These are phyloP conservation scores for Tribolium freemani DNA, from an alignment of 2,888 invertebrate species.

Conservation along the genomic window DNA sequence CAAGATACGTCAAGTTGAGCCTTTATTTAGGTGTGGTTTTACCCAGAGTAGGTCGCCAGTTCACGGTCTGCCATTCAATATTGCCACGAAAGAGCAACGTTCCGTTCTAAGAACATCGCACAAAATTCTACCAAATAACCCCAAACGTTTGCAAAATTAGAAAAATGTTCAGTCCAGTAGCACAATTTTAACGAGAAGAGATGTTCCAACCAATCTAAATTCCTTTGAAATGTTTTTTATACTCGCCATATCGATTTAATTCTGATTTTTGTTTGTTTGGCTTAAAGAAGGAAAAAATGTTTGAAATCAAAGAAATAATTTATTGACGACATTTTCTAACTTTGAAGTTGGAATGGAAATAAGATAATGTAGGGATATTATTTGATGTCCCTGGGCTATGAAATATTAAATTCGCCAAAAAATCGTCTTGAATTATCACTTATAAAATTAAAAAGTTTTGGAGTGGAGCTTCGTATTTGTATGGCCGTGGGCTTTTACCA, in stretches of 20 bases:
- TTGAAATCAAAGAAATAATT: not conserved
- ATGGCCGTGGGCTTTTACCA: not conserved
- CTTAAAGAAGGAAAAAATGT: not conserved
- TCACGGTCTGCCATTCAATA: slow-evolving; percentile 40
- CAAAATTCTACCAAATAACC: not conserved
- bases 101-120: not conserved
- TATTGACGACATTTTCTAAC: not conserved
- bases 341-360: not conserved
- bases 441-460: not conserved
- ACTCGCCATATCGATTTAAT: not conserved
- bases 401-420: not conserved
- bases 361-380: not conserved
- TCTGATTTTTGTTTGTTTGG: not conserved
- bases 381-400: not conserved
- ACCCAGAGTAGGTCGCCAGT: slow-evolving; percentile 35
- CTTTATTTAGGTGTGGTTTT: slow-evolving; percentile 41
- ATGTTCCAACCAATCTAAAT: too few relatives aligned
- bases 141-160: too few relatives aligned
- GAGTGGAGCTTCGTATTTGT: not conserved
- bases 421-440: not conserved
- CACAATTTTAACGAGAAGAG: too few relatives aligned
- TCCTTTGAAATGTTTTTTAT: too few relatives aligned
- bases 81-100: slow-evolving; percentile 17
- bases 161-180: too few relatives aligned
- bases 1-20: slow-evolving; percentile 21